Conservation (phyloP, 2,888 invertebrate genomes). For the Teleogryllus oceanicus region DNA sequence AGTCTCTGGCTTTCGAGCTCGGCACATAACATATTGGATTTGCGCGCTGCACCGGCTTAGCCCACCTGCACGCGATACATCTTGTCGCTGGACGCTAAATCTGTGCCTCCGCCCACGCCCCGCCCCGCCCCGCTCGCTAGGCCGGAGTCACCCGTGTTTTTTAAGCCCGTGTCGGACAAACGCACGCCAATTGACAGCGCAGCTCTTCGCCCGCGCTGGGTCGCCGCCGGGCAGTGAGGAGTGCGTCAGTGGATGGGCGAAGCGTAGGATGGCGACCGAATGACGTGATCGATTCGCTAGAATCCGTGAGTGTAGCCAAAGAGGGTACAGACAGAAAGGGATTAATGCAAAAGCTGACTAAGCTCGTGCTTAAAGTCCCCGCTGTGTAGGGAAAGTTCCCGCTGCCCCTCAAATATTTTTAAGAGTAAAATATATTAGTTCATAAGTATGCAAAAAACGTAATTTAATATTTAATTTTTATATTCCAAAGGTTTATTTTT, state of each 20-base stretch:
- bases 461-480: no score
- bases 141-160: neutral
- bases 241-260: neutral
- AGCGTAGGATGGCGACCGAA: neutral
- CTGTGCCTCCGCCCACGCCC: neutral
- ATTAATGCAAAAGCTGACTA: no score
- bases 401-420: no score
- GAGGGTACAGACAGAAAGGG: no score
- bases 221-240: neutral
- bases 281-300: neutral
- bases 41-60: slow-evolving; percentile 6
- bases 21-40: slow-evolving; percentile 1
- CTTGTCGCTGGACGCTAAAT: neutral
- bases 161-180: neutral
- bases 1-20: neutral
- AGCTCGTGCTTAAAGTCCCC: no score
- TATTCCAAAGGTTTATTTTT: no score
- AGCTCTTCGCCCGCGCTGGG: neutral
- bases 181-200: neutral
- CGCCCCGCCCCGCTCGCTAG: neutral
- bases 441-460: no score
- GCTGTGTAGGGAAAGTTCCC: no score
- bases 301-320: no score
- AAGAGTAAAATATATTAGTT: no score
- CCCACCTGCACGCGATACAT: slow-evolving; percentile 3